phyloP scores from a whole-genome alignment of 1,140 invertebrate species.

The Drosophila sp. region DNA sequence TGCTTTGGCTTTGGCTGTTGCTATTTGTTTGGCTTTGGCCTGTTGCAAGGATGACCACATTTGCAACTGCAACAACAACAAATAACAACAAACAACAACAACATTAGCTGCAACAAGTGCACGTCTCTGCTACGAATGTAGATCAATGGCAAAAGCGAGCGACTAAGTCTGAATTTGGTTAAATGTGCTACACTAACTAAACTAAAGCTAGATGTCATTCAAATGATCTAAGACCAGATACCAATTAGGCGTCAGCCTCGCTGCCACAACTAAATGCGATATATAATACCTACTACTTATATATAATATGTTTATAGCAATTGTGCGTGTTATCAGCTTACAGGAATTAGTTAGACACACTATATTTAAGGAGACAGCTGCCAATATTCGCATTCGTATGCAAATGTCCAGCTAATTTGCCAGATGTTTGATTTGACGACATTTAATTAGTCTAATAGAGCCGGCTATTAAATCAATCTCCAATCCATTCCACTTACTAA shows the following conservation, averaged over 20 bases:
- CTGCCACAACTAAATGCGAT: conserved; percentile 16
- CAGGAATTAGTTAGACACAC: conserved; percentile 54
- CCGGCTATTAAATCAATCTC: conserved; percentile 16
- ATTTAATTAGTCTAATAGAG: conserved; percentile 48
- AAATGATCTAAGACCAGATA: conserved; percentile 53
- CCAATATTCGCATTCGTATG: conserved; percentile 38
- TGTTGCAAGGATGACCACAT: conserved; percentile 75
- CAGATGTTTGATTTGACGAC: conserved; percentile 76
- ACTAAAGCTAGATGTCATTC: conserved; percentile 67
- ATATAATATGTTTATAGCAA: conserved; percentile 17
- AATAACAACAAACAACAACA: conserved; percentile 14
- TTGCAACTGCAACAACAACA: conserved; percentile 19
- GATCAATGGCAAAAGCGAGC: conserved; percentile 77
- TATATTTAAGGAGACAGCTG: conserved; percentile 52
- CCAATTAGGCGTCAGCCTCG: conserved; percentile 67
- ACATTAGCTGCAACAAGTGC: conserved; percentile 57
- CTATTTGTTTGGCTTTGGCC: conserved; percentile 21
- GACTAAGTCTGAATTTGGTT: conserved; percentile 70
- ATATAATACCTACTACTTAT: conserved; percentile 20
- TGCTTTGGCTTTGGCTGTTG: conserved; percentile 13
- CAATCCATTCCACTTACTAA: conserved; percentile 41
- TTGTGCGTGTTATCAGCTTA: conserved; percentile 51
- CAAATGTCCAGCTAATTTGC: conserved; percentile 36
- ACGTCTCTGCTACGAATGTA: conserved; percentile 58
- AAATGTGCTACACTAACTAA: conserved; percentile 43